phyloP scores from a whole-genome alignment of 2,888 invertebrate species.

The Ischnura elegans region DNA sequence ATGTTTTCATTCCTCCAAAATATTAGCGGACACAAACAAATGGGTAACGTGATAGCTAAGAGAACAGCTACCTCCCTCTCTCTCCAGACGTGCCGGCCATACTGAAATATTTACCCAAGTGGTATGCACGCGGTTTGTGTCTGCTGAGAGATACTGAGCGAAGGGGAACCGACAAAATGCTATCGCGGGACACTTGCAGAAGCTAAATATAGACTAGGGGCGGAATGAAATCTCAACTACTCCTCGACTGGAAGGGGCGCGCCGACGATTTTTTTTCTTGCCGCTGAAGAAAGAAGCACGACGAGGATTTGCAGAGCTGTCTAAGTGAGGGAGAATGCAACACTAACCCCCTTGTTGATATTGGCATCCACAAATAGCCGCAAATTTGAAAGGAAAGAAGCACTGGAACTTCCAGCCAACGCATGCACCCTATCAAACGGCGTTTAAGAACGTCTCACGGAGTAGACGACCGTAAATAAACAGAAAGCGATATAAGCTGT shows the following conservation, averaged over 20 bases:
- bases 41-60: background rate
- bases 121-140: background rate
- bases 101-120: background rate
- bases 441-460: background rate
- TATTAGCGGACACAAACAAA: too few species aligned
- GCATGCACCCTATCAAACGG: background rate
- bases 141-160: background rate
- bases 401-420: background rate
- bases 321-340: background rate
- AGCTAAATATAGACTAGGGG: background rate
- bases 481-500: background rate
- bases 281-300: background rate
- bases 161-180: background rate
- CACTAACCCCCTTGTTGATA: background rate
- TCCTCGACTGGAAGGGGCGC: background rate
- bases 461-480: background rate
- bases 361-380: background rate
- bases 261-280: background rate
- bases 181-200: background rate
- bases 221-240: conserved; percentile 18
- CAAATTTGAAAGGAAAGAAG: background rate
- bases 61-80: background rate
- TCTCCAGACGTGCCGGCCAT: background rate
- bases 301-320: background rate
- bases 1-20: too few species aligned